Percentiles rank a stretch among this genome's conserved stretches.
These are phyloP conservation scores for Odontesthes bonariensis DNA, from an alignment of 2,113 vertebrate species.

Conservation along the genomic window DNA sequence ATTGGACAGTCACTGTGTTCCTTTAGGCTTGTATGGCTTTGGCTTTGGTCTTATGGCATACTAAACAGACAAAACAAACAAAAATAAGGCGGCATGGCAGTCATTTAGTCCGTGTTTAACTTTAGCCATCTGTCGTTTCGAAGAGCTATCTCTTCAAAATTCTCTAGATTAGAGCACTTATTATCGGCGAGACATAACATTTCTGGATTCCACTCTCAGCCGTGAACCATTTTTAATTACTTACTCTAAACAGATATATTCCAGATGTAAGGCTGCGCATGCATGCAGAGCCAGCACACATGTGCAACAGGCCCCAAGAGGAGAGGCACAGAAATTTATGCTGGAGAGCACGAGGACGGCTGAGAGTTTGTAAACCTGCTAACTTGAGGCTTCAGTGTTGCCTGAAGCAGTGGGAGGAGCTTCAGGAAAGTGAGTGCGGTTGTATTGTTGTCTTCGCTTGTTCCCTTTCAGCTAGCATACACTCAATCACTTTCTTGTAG, in stretches of 20 bases:
- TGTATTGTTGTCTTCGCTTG: background rate
- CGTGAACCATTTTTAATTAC: background rate
- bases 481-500: background rate
- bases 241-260: background rate
- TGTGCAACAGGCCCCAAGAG: background rate
- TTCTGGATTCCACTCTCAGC: background rate
- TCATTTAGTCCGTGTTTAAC: too few species aligned
- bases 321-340: background rate
- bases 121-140: too few species aligned
- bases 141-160: too few species aligned
- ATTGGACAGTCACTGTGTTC: background rate
- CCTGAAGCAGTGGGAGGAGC: background rate
- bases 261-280: background rate
- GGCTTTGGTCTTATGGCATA: too few species aligned
- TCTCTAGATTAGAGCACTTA: background rate
- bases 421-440: background rate
- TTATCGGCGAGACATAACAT: background rate
- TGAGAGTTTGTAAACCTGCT: background rate
- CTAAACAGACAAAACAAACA: too few species aligned
- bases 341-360: background rate
- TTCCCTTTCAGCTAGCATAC: background rate
- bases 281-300: background rate
- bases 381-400: too few species aligned
- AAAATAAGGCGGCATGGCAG: too few species aligned
- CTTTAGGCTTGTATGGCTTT: too few species aligned